A percentile compares a stretch with the other conserved stretches of the same genome.
phyloP scores from a whole-genome alignment of 2,113 vertebrate species.

The Prunella fulvescens region DNA sequence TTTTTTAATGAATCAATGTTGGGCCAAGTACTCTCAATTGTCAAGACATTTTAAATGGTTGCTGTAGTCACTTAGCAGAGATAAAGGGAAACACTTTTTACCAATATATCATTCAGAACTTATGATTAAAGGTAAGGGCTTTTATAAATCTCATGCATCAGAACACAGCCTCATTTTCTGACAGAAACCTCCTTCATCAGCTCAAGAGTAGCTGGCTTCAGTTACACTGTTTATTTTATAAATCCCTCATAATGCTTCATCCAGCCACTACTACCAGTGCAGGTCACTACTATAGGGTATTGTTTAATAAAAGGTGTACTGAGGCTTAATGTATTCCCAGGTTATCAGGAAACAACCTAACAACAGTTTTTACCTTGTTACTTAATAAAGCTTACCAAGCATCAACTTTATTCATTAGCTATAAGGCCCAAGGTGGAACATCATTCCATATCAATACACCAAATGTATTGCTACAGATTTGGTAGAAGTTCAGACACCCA shows the following conservation, averaged over 20 bases:
- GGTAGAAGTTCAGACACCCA: not conserved
- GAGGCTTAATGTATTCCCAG: not conserved
- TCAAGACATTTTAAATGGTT: not conserved
- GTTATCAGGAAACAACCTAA: not conserved
- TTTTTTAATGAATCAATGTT: not conserved
- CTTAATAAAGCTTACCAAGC: not conserved
- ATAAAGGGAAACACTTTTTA: not conserved
- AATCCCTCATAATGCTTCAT: not conserved
- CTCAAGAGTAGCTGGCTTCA: not conserved
- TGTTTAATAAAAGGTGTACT: not conserved
- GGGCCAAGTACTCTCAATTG: not conserved
- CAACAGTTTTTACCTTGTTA: not conserved
- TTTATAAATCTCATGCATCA: not conserved
- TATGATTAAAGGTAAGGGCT: not conserved
- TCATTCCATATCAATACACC: not conserved
- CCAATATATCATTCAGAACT: not conserved
- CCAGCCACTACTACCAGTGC: not conserved
- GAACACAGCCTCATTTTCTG: not conserved
- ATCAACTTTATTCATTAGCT: not conserved
- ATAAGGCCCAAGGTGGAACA: not conserved
- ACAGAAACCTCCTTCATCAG: not conserved
- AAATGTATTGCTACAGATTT: not conserved
- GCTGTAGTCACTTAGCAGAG: not conserved
- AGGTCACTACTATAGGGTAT: not conserved
- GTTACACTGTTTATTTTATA: not conserved